Base-by-base conservation (phyloP, 2,888 invertebrate genomes). In the Serrognathus titanus region DNA sequence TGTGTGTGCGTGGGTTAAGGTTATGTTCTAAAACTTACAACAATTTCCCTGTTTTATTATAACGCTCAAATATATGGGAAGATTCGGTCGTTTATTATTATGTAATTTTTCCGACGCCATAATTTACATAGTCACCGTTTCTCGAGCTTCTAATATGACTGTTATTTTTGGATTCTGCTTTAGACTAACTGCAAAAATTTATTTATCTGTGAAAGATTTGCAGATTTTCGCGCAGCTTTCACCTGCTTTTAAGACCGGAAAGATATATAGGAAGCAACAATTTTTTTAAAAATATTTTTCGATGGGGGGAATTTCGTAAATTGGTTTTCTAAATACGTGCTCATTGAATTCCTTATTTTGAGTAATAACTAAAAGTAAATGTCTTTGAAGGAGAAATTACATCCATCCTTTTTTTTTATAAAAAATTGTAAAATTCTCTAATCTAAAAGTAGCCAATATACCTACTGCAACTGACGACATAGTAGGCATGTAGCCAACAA, bases 391-490 rank as follows among this genome's bases (percentile, higher is more conserved):
- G 4, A 31, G 6, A 31, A 31, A 31, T 31, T 2, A 31, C 6
- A 31, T 31, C 24, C 24, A 31, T 5, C 24, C 24, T 31, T 31
- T 31, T 31, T 31, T 31, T 31, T n/a, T n/a, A n/a, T 62, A 66
- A 62, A 59, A 63, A 63, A 61, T 65, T 64, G 65, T 58, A 59
- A 64, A 67, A 65, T 66, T 66, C 63, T 66, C 62, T 61, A 63
- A 69, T 70, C 72, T 73, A 71, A 71, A 73, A 74, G 72, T 72
- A 75, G 73, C 66, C 63, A 66, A 61, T 63, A 51, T 69, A 71
- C 66, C 68, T 69, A 70, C 62, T 71, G 72, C 72, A 74, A 70
- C 69, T 73, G 75, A 71, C 71, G 70, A 70, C 71, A 74, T 71
- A 72, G 60, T 66, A 55, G 75, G 76, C 76, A 75, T 63, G 65